phyloP scores from a whole-genome alignment of 2,888 invertebrate species.

The Drosophila phalerata region DNA sequence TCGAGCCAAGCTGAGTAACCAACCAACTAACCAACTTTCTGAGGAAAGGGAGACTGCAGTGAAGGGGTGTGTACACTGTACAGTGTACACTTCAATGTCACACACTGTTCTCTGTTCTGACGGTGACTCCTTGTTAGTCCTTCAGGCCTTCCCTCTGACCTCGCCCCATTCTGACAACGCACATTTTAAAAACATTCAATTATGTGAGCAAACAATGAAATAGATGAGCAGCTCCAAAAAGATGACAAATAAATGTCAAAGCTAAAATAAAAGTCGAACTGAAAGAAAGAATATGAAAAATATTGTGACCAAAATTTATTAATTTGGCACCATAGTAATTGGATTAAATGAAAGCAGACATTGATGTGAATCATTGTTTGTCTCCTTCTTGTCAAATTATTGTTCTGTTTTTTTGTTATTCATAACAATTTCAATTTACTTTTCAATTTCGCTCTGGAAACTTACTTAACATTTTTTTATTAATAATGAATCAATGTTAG shows the following conservation, averaged over 20 bases:
- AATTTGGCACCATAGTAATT: conserved; percentile 42
- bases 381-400: not conserved
- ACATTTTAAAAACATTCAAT: conserved; percentile 68
- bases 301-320: conserved; percentile 28
- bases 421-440: not conserved
- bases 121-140: conserved; percentile 23
- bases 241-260: conserved; percentile 35
- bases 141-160: conserved; percentile 7
- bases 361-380: not conserved
- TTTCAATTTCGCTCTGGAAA: not conserved
- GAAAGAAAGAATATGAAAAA: conserved; percentile 5
- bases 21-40: conserved; percentile 46
- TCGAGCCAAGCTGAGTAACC: conserved; percentile 33
- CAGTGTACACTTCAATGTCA: conserved; percentile 46
- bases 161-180: conserved; percentile 11
- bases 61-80: conserved; percentile 47
- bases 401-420: conserved; percentile 1
- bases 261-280: conserved; percentile 13
- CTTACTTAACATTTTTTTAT: not conserved
- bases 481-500: not conserved
- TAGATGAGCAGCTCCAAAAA: conserved; percentile 46
- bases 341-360: conserved; percentile 16
- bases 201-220: conserved; percentile 71
- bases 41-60: not conserved
- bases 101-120: conserved; percentile 40